Evolutionary conservation across 2,888 invertebrate genomes (phyloP).

Genomic region (Scotopteryx bipunctaria): DNA sequence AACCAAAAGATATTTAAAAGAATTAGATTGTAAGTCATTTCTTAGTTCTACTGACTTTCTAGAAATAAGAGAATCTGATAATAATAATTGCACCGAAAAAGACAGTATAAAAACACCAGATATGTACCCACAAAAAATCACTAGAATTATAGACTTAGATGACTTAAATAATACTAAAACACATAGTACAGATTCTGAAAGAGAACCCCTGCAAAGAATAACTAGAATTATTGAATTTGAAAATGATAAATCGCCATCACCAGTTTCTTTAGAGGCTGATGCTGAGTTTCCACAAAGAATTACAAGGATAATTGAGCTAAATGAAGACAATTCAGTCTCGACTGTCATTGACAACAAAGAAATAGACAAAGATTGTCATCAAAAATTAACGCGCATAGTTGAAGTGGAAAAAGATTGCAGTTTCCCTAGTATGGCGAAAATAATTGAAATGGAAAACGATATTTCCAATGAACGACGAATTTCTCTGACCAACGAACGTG

Average conservation of each 20-base stretch:
- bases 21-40: conserved; percentile 63
- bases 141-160: conserved; percentile 76
- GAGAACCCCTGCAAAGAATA: conserved; percentile 69
- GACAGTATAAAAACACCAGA: conserved; percentile 57
- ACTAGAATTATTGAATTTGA: conserved; percentile 76
- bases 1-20: conserved; percentile 58
- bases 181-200: conserved; percentile 58
- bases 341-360: conserved; percentile 63
- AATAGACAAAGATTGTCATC: conserved; percentile 59
- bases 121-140: conserved; percentile 70
- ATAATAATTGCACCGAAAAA: conserved; percentile 46
- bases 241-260: conserved; percentile 59
- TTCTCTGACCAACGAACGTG: conserved; percentile 76
- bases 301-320: conserved; percentile 71
- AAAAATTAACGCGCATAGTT: conserved; percentile 68
- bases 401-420: conserved; percentile 70
- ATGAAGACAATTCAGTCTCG: conserved; percentile 70
- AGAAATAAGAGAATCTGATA: conserved; percentile 56
- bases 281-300: conserved; percentile 68
- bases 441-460: conserved; percentile 80
- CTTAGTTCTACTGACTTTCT: conserved; percentile 60
- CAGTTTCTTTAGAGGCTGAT: conserved; percentile 55
- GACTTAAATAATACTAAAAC: conserved; percentile 55
- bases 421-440: conserved; percentile 77
- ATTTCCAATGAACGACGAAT: conserved; percentile 78